These are phyloP conservation scores for Mystacornis crossleyi DNA, from an alignment of 2,113 vertebrate genomes.

Conservation along the genomic window DNA sequence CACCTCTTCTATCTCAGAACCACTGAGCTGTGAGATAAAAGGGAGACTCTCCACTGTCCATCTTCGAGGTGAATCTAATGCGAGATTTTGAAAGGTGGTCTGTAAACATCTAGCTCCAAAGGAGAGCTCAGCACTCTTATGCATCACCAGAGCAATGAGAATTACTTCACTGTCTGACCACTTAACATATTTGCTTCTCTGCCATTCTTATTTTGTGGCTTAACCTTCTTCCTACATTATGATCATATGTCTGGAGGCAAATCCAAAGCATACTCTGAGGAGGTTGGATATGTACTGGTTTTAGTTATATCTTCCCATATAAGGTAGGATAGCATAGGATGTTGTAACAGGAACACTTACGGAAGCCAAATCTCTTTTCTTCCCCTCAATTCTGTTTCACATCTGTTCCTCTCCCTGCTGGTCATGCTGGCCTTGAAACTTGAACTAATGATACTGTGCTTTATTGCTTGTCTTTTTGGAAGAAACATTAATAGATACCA, in stretches of 20 bases:
- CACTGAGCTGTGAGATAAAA: not conserved
- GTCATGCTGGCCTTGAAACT: not conserved
- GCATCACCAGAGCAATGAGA: not conserved
- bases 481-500: not conserved
- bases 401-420: not conserved
- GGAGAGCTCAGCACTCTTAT: not conserved
- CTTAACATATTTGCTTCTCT: not conserved
- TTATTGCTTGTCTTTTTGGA: not conserved
- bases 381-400: not conserved
- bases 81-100: not conserved
- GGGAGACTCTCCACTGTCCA: not conserved
- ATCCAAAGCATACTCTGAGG: not conserved
- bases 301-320: not conserved
- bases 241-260: not conserved
- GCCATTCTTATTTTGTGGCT: not conserved
- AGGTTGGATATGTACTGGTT: not conserved
- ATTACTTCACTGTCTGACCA: not conserved
- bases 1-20: not conserved
- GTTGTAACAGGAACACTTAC: not conserved
- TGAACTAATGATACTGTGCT: not conserved
- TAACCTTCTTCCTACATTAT: not conserved
- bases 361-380: not conserved
- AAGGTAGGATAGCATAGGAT: not conserved
- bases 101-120: not conserved
- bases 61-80: not conserved